These are phyloP conservation scores for Cetonia aurata DNA, from an alignment of 2,888 invertebrate species.

Conservation along the genomic window DNA sequence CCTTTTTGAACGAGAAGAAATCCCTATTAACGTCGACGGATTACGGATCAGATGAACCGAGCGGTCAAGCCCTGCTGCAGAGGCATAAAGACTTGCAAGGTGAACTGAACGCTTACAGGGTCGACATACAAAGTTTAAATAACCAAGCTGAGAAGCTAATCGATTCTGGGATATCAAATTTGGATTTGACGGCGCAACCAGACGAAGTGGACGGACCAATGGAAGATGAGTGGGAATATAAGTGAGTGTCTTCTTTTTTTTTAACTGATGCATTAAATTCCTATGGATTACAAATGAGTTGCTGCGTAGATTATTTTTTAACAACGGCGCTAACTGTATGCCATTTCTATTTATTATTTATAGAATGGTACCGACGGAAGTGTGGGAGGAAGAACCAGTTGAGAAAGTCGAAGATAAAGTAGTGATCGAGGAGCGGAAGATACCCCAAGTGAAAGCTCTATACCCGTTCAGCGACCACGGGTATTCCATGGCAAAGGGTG, in stretches of 20 bases:
- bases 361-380: slow-evolving; percentile 86
- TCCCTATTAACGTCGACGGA: slow-evolving; percentile 91
- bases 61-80: slow-evolving; percentile 88
- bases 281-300: neutral
- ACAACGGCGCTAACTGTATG: neutral
- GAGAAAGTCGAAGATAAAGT: slow-evolving; percentile 87
- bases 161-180: slow-evolving; percentile 79
- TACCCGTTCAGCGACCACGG: slow-evolving; percentile 95
- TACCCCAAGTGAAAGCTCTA: slow-evolving; percentile 88
- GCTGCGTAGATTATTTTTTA: neutral
- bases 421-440: slow-evolving; percentile 87
- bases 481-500: slow-evolving; percentile 91
- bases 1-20: slow-evolving; percentile 97
- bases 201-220: slow-evolving; percentile 73
- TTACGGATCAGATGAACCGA: slow-evolving; percentile 91
- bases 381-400: slow-evolving; percentile 92
- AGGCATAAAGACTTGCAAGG: slow-evolving; percentile 89
- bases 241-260: too few relatives aligned
- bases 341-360: slow-evolving; percentile 40
- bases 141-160: slow-evolving; percentile 83
- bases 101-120: slow-evolving; percentile 88
- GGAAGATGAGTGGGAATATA: slow-evolving; percentile 70
- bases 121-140: slow-evolving; percentile 84
- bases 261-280: too few relatives aligned
- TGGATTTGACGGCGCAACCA: slow-evolving; percentile 76